Evolutionary conservation across 1,140 invertebrate genomes (phyloP), one percentile per base, ranked within the genome.

Genomic region (Sycophila sp.): DNA sequence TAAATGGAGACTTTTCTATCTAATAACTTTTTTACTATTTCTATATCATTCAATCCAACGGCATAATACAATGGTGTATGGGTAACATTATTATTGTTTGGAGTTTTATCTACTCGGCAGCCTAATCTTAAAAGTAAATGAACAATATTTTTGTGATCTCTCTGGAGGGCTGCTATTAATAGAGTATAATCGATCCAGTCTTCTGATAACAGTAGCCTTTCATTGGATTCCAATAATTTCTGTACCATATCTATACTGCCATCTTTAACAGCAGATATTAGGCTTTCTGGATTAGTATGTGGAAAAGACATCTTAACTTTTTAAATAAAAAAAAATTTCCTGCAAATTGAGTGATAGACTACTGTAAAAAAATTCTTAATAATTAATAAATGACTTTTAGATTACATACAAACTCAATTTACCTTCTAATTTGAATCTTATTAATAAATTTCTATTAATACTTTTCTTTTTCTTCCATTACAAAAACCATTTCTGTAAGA

Each of bases 161-260:
- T 17, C 11, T 62, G 40, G 1, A 62, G 17, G 17, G 59, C 59
- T 11, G 26, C 32, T 22, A 62, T 32, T 24, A 62, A 45, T 13
- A 62, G 42, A 3, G 26, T 62, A 62, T 62, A 62, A 34, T 62
- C 59, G 19, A 34, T 62, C 59, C 59, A 62, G 15, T 62, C 34
- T 30, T 47, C 28, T 47, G 32, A n/a, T 32, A 45, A 22, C 13
- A 24, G 10, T 4, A 62, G 17, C 19, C 40, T 19, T 47, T 47
- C 42, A 47, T 47, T 47, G 19, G 42, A 30, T n/a, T 32, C 6
- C 36, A 62, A 26, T 62, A 34, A 22, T 47, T 47, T 62, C 38
- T 34, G 24, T 7, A 47, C 59, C 17, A 19, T 13, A 19, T 47
- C 38, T 19, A 19, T 56, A 34, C 34, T 34, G 22, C 28, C 53